Conservation (phyloP, 2,888 invertebrate species). For the Spilarctia lutea region DNA sequence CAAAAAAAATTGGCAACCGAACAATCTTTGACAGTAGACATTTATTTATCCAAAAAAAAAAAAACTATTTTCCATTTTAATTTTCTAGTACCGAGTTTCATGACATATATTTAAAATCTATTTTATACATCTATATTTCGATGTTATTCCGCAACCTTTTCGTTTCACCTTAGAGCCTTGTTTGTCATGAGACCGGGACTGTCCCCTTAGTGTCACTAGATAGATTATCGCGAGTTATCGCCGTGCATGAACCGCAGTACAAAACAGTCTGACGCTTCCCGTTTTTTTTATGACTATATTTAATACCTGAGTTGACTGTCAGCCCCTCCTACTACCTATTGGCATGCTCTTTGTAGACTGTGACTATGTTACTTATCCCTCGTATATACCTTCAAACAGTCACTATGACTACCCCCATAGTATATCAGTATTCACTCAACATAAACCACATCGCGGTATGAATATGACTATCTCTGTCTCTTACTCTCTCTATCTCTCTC, state of each 20-base stretch:
- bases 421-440: slow-evolving; percentile 68
- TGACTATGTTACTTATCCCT: slow-evolving; percentile 85
- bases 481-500: slow-evolving; percentile 80
- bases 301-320: slow-evolving; percentile 73
- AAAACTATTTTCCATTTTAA: slow-evolving; percentile 65
- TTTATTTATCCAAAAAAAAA: slow-evolving; percentile 72
- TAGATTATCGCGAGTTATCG: slow-evolving; percentile 63
- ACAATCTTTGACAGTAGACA: slow-evolving; percentile 67
- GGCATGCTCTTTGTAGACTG: slow-evolving; percentile 84
- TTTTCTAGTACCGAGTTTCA: slow-evolving; percentile 74
- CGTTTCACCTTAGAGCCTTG: slow-evolving; percentile 41
- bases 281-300: slow-evolving; percentile 56
- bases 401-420: slow-evolving; percentile 77
- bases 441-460: slow-evolving; percentile 81
- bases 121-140: slow-evolving; percentile 43
- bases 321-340: slow-evolving; percentile 67
- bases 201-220: slow-evolving; percentile 63
- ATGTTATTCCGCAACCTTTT: slow-evolving; percentile 44
- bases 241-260: slow-evolving; percentile 77
- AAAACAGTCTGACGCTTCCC: slow-evolving; percentile 80
- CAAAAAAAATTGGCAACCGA: slow-evolving; percentile 72
- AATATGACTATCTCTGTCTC: slow-evolving; percentile 82
- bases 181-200: slow-evolving; percentile 77
- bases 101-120: slow-evolving; percentile 64
- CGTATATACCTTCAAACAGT: slow-evolving; percentile 81